Conservation (phyloP, 2,113 vertebrate species). For the Zapornia atra region DNA sequence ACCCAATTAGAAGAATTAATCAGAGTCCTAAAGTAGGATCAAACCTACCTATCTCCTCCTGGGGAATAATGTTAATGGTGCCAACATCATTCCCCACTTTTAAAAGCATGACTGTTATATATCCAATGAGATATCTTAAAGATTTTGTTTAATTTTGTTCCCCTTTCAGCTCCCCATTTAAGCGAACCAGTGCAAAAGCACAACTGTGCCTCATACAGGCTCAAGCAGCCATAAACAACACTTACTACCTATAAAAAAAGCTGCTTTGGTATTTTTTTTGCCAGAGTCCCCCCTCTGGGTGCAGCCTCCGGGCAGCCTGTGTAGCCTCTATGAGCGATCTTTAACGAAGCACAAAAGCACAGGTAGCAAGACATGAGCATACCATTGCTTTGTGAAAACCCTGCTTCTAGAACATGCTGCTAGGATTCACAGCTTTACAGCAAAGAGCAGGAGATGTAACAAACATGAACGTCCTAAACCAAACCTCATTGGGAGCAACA, state of each 20-base stretch:
- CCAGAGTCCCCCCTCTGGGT: neutral
- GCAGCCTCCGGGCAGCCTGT: neutral
- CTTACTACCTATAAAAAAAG: neutral
- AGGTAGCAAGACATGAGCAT: neutral
- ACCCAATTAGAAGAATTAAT: slow-evolving; percentile 40
- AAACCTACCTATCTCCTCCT: slow-evolving; percentile 4
- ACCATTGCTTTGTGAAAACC: neutral
- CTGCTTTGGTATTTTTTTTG: neutral
- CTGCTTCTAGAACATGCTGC: neutral
- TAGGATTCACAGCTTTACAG: neutral
- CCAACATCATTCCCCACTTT: neutral
- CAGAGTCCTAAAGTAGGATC: neutral
- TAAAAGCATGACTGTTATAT: neutral
- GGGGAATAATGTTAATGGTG: slow-evolving; percentile 31
- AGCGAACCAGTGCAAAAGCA: neutral
- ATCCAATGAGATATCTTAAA: neutral
- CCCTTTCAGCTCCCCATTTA: neutral
- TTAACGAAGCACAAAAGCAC: neutral
- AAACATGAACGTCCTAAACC: neutral
- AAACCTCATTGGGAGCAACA: neutral
- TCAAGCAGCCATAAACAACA: neutral
- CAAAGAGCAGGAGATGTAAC: neutral
- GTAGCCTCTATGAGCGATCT: neutral
- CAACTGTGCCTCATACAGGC: neutral
- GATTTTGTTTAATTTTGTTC: neutral